Evolutionary conservation across 2,888 invertebrate genomes (phyloP).

Genomic region (Lasioglossum calceatum): DNA sequence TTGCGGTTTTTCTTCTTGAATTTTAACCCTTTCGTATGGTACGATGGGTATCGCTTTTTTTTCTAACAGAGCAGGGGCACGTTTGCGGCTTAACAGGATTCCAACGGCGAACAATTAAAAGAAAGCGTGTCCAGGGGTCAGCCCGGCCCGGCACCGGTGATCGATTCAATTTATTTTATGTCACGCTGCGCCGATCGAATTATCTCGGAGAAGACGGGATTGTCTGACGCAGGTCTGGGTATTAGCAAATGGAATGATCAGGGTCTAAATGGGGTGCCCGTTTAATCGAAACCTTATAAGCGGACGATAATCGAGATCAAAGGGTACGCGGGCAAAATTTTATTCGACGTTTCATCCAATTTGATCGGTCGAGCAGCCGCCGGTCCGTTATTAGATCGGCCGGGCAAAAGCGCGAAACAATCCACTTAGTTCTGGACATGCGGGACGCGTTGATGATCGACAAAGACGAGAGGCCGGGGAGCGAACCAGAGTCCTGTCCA

Average conservation of each 20-base stretch:
- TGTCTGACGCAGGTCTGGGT: background rate
- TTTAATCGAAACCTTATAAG: conserved; percentile 22
- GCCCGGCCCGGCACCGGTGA: background rate
- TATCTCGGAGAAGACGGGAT: background rate
- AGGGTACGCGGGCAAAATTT: conserved; percentile 18
- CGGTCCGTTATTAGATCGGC: conserved; percentile 30
- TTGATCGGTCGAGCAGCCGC: background rate
- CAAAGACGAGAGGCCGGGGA: conserved; percentile 2
- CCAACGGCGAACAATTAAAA: background rate
- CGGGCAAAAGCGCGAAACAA: conserved; percentile 40
- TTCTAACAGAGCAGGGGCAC: too few species aligned
- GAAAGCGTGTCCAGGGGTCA: background rate
- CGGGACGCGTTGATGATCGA: conserved; percentile 17
- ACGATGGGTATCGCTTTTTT: too few species aligned
- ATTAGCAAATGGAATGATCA: background rate
- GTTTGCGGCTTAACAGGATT: background rate
- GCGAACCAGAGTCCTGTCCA: background rate
- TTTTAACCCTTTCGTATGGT: background rate
- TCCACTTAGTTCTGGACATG: conserved; percentile 15
- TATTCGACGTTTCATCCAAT: conserved; percentile 30
- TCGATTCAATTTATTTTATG: background rate
- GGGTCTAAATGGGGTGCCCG: conserved; percentile 16
- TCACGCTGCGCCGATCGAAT: background rate
- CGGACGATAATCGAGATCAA: conserved; percentile 18
- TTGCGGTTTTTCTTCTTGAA: background rate